Conservation (phyloP, 2,113 vertebrate genomes). For the Greenwoodochromis staneri region DNA sequence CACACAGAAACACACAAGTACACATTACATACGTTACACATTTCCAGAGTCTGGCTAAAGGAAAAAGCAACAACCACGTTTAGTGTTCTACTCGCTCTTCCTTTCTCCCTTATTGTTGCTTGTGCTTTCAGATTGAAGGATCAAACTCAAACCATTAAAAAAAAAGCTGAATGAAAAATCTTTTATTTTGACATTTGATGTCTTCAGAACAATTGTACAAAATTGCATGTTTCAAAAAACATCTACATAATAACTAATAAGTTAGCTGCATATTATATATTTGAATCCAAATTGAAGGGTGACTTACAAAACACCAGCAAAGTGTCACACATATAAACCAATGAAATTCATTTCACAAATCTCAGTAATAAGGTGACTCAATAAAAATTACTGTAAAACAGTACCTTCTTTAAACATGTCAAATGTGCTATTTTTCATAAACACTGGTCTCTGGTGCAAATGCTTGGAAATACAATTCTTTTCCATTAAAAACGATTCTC, state of each 20-base stretch:
- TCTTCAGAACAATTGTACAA: background rate
- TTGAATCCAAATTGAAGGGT: background rate
- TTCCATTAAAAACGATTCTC: background rate
- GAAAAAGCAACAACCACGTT: background rate
- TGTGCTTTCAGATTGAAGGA: background rate
- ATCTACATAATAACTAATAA: background rate
- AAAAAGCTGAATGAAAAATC: background rate
- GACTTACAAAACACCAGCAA: background rate
- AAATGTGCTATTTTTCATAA: background rate
- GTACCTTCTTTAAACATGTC: background rate
- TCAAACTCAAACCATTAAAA: background rate
- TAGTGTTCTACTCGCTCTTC: background rate
- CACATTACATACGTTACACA: background rate
- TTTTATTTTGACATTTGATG: background rate
- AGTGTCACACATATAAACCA: background rate
- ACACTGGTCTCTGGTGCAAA: background rate
- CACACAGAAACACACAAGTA: background rate
- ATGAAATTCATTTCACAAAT: background rate
- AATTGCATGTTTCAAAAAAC: background rate
- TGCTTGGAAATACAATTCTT: rapidly evolving
- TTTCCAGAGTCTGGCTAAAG: background rate
- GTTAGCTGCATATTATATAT: background rate
- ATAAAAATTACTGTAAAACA: background rate
- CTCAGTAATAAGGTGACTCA: background rate
- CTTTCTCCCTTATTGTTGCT: background rate